These are phyloP conservation scores for Microctonus aethiopoides DNA, from an alignment of 2,888 invertebrate genomes.

Conservation along the genomic window DNA sequence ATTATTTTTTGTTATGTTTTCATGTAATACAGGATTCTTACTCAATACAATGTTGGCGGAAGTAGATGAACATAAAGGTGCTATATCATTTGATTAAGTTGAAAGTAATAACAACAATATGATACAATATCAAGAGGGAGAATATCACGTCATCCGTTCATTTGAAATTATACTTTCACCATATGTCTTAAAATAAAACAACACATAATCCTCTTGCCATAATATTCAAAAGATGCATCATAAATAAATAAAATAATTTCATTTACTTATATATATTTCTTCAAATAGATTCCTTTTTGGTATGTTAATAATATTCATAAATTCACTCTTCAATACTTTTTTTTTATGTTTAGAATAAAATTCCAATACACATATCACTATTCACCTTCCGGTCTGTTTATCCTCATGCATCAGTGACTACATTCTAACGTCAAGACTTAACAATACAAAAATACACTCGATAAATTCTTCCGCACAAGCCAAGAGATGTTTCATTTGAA, in stretches of 20 bases:
- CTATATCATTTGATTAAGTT: constrained; percentile 44
- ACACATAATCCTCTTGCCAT: constrained; percentile 40
- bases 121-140: not conserved
- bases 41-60: too few relatives aligned
- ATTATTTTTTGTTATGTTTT: too few relatives aligned
- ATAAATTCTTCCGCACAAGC: not conserved
- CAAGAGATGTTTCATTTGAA: not conserved
- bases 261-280: too few relatives aligned
- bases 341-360: too few relatives aligned
- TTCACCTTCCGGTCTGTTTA: not conserved
- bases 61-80: constrained; percentile 42
- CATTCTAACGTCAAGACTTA: not conserved
- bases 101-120: constrained; percentile 40
- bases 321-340: too few relatives aligned
- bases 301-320: too few relatives aligned
- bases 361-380: not conserved
- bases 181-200: constrained; percentile 28
- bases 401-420: not conserved
- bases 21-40: too few relatives aligned
- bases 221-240: constrained; percentile 37
- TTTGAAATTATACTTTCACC: constrained; percentile 47
- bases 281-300: too few relatives aligned
- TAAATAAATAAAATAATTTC: constrained; percentile 5
- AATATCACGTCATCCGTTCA: constrained; percentile 45
- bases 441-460: not conserved